Evolutionary conservation across 2,797 vertebrate genomes (phyloP).

Genomic region (Hemibagrus guttatus): DNA sequence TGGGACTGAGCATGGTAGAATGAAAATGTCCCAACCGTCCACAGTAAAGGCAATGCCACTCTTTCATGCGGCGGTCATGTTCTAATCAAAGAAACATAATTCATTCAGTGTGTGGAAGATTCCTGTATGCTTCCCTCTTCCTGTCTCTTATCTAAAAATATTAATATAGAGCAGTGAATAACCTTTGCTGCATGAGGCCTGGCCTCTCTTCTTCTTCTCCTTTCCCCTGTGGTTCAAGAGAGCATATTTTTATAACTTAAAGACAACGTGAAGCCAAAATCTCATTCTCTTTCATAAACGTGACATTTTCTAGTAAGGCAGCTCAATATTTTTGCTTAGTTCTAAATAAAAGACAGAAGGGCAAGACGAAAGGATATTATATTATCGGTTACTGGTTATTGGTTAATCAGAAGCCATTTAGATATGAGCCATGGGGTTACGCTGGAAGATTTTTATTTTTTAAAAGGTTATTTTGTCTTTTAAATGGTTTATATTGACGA

Average conservation of each 20-base stretch:
- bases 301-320: not conserved
- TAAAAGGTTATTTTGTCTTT: not conserved
- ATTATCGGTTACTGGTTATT: not conserved
- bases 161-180: not conserved
- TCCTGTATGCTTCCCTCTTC: not conserved
- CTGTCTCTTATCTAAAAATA: constrained; percentile 1
- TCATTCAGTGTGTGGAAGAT: not conserved
- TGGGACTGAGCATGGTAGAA: too few relatives aligned
- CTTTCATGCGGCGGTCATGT: too few relatives aligned
- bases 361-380: not conserved
- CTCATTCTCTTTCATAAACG: not conserved
- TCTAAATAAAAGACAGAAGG: not conserved
- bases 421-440: not conserved
- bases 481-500: not conserved
- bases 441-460: not conserved
- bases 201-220: not conserved
- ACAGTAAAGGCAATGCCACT: too few relatives aligned
- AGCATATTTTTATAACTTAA: constrained; percentile 4
- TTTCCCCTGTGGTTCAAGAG: not conserved
- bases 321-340: not conserved
- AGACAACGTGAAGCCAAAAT: not conserved
- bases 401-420: not conserved
- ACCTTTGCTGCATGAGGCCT: not conserved
- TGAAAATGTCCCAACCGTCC: too few relatives aligned
- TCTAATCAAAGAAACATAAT: too few relatives aligned